Base-by-base conservation (phyloP, 92 coral and sea anemone species). In the Porites cylindrica region DNA sequence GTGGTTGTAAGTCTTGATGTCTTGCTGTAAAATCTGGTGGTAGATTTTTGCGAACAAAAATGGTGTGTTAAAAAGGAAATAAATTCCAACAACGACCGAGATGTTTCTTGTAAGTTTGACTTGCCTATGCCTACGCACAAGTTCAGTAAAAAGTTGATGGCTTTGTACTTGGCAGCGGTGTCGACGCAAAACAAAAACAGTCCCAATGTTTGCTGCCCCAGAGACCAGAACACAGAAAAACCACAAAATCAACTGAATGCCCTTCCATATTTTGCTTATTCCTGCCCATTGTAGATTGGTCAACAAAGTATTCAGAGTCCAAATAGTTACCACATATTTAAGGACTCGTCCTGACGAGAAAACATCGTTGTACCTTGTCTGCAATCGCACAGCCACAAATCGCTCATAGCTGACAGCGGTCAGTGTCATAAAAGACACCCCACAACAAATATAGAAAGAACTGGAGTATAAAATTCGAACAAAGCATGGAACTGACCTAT, bases 11-110 rank as follows among this genome's bases (percentile, higher is more conserved):
- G 85, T 32, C 13, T 53, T 56, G 43, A 86, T 75, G 20, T 86
- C 77, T 18, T 51, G 75, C 52, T 66, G 19, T 70, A 76, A 47
- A 51, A 88, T 81, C 68, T 73, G 92, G 53, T 85, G 91, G 79
- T 85, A 89, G 51, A 92, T 20, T 38, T 67, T 91, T 18, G 85
- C 86, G 1, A 89, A 5, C 59, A 93, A 68, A 14, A 90, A 89
- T 0, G 96, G 96, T 70, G 86, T 64, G 78, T 93, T 93, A 21
- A 85, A 80, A 29, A 90, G 13, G 0, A 90, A 77, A 75, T 90
- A 93, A 68, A 90, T 77, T 24, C 89, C 96, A 8, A 93, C 91
- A 32, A 90, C 90, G 58, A 84, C 78, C 26, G 81, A 72, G 59
- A 90, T 83, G 29, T 77, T 92, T 50, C 88, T 81, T 13, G 93